Conservation (phyloP, 2,797 vertebrate species). For the Malacoraja senta region DNA sequence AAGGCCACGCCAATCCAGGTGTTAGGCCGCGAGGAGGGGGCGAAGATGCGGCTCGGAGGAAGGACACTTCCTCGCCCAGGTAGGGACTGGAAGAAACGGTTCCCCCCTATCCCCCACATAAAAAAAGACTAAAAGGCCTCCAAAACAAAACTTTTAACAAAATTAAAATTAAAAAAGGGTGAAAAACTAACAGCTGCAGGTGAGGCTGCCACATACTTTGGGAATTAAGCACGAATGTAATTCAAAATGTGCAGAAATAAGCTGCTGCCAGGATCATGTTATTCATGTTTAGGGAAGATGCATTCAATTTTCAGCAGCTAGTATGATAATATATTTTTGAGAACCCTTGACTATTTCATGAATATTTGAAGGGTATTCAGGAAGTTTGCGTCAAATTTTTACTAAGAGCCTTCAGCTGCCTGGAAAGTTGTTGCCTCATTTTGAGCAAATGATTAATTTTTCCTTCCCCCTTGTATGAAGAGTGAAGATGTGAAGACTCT, state of each 20-base stretch:
- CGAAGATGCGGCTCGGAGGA: too few species aligned
- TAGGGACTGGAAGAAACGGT: too few species aligned
- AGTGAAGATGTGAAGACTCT: slow-evolving; percentile 74
- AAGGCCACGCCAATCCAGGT: too few species aligned
- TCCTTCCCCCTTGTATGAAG: slow-evolving; percentile 50
- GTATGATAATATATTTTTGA: neutral
- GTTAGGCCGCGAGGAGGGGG: too few species aligned
- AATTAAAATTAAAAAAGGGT: too few species aligned
- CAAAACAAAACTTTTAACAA: too few species aligned
- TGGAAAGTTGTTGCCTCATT: neutral
- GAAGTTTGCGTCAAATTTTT: neutral
- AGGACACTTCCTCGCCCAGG: too few species aligned
- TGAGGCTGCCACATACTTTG: neutral
- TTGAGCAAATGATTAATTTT: neutral
- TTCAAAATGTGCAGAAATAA: neutral
- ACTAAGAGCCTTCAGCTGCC: neutral
- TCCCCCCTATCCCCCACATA: too few species aligned
- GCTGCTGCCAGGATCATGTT: neutral
- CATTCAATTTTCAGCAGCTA: neutral
- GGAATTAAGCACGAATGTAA: neutral
- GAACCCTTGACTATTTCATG: neutral
- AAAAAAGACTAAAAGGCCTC: too few species aligned
- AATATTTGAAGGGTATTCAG: neutral
- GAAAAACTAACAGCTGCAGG: too few species aligned
- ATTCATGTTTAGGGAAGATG: neutral